Percentiles rank a stretch among this genome's conserved stretches.
Conservation (phyloP, 2,888 invertebrate species). For the Meghimatium bilineatum region DNA sequence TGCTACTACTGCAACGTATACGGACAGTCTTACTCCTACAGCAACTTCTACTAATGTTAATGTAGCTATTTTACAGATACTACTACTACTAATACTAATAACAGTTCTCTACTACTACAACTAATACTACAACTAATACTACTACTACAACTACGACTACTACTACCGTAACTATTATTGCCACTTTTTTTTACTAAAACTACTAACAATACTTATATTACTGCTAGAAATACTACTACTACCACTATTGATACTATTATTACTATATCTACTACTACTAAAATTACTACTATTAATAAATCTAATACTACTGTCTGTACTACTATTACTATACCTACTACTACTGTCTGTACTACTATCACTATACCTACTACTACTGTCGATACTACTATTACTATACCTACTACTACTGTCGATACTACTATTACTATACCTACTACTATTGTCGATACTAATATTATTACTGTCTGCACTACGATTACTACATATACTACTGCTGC, state of each 20-base stretch:
- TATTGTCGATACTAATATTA: neutral
- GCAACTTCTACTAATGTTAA: too few species aligned
- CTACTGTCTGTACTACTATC: neutral
- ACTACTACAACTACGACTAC: too few species aligned
- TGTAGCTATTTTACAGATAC: too few species aligned
- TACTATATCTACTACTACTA: neutral
- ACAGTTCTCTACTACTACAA: too few species aligned
- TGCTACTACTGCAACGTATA: too few species aligned
- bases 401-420: neutral
- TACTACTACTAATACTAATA: too few species aligned
- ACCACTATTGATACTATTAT: too few species aligned
- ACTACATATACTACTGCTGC: neutral
- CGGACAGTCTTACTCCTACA: too few species aligned
- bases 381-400: too few species aligned
- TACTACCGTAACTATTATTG: too few species aligned
- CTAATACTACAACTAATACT: too few species aligned
- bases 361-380: neutral
- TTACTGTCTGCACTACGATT: neutral
- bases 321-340: neutral
- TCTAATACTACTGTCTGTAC: neutral
- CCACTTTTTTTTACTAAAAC: neutral
- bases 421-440: too few species aligned
- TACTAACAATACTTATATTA: neutral
- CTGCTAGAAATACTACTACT: neutral
- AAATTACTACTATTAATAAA: neutral